Percentiles rank a stretch among this genome's conserved stretches.
These are phyloP conservation scores for Spodoptera littoralis DNA, from an alignment of 2,888 invertebrate genomes.

Conservation along the genomic window DNA sequence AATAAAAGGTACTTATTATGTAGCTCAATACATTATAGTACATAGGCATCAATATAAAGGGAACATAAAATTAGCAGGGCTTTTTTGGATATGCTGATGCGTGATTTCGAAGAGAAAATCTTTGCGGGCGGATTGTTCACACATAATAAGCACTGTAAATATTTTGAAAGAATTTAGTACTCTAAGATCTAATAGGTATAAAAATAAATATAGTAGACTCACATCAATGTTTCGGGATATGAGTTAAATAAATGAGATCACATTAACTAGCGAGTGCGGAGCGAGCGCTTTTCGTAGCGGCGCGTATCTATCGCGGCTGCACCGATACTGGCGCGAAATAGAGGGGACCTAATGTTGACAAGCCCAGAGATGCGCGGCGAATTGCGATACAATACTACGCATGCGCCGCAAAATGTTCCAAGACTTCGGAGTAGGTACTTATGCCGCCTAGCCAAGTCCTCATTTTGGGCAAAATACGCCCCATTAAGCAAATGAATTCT, in stretches of 20 bases:
- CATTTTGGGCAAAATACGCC: constrained; percentile 27
- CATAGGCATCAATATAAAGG: background rate
- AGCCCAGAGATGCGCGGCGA: constrained; percentile 57
- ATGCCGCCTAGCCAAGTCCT: constrained; percentile 13
- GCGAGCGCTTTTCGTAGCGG: constrained; percentile 58
- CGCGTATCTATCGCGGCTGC: constrained; percentile 71
- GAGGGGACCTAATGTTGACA: constrained; percentile 66
- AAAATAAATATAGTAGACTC: constrained; percentile 63
- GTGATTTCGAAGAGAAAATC: constrained; percentile 9
- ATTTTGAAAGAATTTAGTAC: constrained; percentile 21
- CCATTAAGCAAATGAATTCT: constrained; percentile 25
- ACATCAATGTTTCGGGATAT: constrained; percentile 68
- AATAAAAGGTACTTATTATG: too few species aligned
- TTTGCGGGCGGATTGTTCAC: background rate
- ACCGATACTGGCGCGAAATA: constrained; percentile 72
- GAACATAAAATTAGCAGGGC: constrained; percentile 16
- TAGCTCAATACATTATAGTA: too few species aligned
- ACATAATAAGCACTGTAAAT: background rate
- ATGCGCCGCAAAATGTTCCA: constrained; percentile 44
- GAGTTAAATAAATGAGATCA: constrained; percentile 74
- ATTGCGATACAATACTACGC: constrained; percentile 49
- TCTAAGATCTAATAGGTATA: constrained; percentile 7
- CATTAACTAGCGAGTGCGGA: constrained; percentile 63
- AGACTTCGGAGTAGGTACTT: constrained; percentile 13
- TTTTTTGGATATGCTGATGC: constrained; percentile 8